Conservation (phyloP, 1,140 invertebrate genomes). For the Hycleus phaleratus region DNA sequence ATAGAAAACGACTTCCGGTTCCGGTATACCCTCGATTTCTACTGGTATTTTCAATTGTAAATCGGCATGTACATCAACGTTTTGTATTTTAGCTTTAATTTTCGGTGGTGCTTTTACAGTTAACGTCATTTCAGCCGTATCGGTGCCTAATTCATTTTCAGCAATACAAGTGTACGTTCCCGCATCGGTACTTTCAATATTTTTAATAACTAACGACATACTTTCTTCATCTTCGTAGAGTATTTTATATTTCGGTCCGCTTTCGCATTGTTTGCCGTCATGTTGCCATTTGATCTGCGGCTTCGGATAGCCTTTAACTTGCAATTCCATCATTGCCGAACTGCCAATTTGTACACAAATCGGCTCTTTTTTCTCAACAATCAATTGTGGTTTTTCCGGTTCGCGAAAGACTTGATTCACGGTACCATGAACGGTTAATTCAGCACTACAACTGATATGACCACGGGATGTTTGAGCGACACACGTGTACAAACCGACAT, state of each 20-base stretch:
- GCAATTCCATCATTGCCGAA: constrained; percentile 91
- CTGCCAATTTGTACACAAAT: constrained; percentile 70
- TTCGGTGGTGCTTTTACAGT: constrained; percentile 76
- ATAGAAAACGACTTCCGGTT: constrained; percentile 74
- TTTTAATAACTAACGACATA: constrained; percentile 85
- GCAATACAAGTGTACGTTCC: constrained; percentile 79
- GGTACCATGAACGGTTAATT: constrained; percentile 82
- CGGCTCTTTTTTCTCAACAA: constrained; percentile 63
- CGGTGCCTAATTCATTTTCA: constrained; percentile 82
- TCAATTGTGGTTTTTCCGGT: constrained; percentile 69
- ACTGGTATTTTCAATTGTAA: constrained; percentile 63
- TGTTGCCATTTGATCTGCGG: constrained; percentile 86
- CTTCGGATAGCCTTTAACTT: constrained; percentile 89
- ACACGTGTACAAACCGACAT: constrained; percentile 90
- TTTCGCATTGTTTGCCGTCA: constrained; percentile 71
- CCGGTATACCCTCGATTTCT: constrained; percentile 75
- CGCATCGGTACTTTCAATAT: constrained; percentile 70
- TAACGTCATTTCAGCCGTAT: constrained; percentile 63
- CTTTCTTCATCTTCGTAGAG: constrained; percentile 90
- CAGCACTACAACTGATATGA: constrained; percentile 88
- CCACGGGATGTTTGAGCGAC: constrained; percentile 87
- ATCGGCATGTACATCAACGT: constrained; percentile 61
- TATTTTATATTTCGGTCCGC: constrained; percentile 75
- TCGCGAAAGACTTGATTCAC: constrained; percentile 73
- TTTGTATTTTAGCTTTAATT: constrained; percentile 70